Evolutionary conservation across 2,888 invertebrate genomes (phyloP).

Genomic region (Palloptera scutellata): DNA sequence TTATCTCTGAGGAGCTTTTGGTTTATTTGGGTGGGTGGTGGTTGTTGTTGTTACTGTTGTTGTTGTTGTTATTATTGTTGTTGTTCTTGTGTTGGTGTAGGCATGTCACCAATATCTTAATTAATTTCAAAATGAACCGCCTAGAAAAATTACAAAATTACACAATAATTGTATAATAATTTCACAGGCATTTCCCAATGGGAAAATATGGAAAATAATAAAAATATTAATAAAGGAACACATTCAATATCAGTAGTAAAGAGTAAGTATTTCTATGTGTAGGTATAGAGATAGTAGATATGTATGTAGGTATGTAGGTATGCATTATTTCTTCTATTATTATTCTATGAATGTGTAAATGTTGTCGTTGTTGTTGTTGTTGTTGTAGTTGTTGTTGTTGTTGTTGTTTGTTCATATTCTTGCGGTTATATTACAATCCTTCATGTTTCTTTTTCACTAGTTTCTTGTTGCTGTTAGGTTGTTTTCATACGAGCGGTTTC

Average conservation of each 20-base stretch:
- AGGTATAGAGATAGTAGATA: no score
- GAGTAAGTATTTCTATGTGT: no score
- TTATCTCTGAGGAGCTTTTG: no score
- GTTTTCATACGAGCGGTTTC: neutral
- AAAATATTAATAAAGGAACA: no score
- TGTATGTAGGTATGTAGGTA: no score
- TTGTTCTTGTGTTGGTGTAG: constrained; percentile 17
- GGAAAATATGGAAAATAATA: constrained; percentile 1
- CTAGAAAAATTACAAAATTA: constrained; percentile 10
- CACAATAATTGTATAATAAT: neutral
- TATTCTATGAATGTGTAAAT: no score
- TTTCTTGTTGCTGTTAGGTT: neutral
- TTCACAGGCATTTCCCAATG: neutral
- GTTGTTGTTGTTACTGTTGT: neutral
- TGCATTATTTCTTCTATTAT: no score
- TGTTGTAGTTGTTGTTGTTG: constrained; percentile 33
- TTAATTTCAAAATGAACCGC: constrained; percentile 34
- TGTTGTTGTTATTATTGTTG: constrained; percentile 9
- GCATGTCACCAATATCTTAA: constrained; percentile 25
- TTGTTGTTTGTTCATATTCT: constrained; percentile 4
- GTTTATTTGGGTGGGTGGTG: constrained; percentile 4
- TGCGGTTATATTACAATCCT: neutral
- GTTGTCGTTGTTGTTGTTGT: constrained; percentile 32
- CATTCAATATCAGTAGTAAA: no score
- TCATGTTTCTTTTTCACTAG: neutral